Conservation (phyloP, 1,140 invertebrate genomes). For the Bombus fervidus region DNA sequence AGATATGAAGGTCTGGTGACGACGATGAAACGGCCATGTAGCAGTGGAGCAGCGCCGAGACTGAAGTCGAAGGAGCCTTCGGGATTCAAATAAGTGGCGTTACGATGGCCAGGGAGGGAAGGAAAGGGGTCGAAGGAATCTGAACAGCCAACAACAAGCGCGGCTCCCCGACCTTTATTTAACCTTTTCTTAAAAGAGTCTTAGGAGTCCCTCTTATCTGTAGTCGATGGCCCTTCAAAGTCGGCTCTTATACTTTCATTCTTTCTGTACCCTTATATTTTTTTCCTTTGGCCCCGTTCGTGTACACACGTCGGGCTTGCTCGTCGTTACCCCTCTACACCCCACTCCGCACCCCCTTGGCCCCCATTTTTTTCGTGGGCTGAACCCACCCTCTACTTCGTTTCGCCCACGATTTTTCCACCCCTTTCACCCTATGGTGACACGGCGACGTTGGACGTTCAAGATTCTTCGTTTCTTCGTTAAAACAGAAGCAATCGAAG, state of each 20-base stretch:
- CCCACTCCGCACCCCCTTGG: not conserved
- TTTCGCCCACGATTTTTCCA: conserved; percentile 41
- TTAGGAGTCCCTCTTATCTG: conserved; percentile 78
- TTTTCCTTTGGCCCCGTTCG: conserved; percentile 62
- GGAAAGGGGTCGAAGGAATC: conserved; percentile 75
- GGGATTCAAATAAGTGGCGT: conserved; percentile 75
- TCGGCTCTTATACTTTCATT: conserved; percentile 69
- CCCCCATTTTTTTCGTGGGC: conserved; percentile 4
- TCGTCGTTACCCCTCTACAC: conserved; percentile 38
- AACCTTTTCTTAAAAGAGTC: conserved; percentile 81
- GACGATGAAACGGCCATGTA: conserved; percentile 46
- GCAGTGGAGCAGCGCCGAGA: conserved; percentile 39
- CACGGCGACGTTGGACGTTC: conserved; percentile 52
- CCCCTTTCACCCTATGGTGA: conserved; percentile 27
- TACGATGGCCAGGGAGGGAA: conserved; percentile 29
- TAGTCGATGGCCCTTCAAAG: conserved; percentile 78
- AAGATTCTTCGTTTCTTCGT: conserved; percentile 73
- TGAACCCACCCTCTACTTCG: conserved; percentile 36
- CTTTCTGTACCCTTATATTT: conserved; percentile 64
- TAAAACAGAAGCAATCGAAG: conserved; percentile 31
- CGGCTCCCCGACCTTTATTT: conserved; percentile 78
- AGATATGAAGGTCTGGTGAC: conserved; percentile 76
- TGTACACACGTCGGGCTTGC: conserved; percentile 71
- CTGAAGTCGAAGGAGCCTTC: conserved; percentile 68
- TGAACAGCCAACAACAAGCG: conserved; percentile 81